Conservation (phyloP, 2,797 vertebrate genomes). For the Poeciliopsis gracilis region DNA sequence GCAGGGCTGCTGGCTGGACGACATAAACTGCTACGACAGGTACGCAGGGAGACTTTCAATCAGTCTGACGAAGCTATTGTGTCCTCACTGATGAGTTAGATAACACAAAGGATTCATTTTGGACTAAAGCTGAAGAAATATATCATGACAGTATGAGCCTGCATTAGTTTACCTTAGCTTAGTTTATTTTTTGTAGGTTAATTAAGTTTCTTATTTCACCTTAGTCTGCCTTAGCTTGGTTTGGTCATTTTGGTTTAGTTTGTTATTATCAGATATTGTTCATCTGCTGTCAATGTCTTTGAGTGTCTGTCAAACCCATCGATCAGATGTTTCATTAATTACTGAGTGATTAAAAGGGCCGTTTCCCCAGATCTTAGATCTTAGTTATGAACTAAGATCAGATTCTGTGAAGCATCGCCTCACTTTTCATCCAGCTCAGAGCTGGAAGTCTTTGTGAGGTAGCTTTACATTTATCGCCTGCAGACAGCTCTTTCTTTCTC, state of each 20-base stretch:
- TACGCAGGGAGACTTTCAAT: slow-evolving; percentile 41
- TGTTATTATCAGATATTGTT: neutral
- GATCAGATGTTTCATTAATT: neutral
- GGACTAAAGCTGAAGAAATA: neutral
- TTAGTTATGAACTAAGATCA: neutral
- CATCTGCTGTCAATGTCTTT: neutral
- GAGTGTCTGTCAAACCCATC: neutral
- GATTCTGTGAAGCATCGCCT: neutral
- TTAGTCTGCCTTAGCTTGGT: neutral
- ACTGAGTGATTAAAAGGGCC: neutral
- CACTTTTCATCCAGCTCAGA: neutral
- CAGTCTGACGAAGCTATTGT: neutral
- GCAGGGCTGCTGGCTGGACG: slow-evolving; percentile 98
- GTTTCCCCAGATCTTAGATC: neutral
- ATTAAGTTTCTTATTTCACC: neutral
- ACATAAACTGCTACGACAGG: slow-evolving; percentile 99
- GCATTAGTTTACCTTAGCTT: neutral
- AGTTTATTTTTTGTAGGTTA: neutral
- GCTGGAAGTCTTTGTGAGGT: neutral
- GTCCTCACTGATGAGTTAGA: neutral
- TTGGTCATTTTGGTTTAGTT: neutral
- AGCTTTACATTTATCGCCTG: neutral
- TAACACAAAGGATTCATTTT: neutral
- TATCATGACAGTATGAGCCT: neutral
- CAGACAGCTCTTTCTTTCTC: slow-evolving; percentile 8